These are phyloP conservation scores for Cataglyphis rosenhaueri DNA, from an alignment of 2,888 invertebrate genomes.

Conservation along the genomic window DNA sequence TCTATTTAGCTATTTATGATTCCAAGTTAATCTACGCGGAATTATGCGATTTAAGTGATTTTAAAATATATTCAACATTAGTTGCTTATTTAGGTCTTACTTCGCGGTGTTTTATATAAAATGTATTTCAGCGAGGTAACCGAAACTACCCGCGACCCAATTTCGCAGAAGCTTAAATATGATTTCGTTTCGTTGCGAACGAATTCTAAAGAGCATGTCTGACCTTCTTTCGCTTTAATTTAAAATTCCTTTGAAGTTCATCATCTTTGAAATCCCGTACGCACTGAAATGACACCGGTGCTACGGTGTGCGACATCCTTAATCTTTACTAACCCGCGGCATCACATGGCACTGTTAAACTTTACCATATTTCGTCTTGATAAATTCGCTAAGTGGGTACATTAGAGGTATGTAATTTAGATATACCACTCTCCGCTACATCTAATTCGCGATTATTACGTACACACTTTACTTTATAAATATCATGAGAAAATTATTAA, in stretches of 20 bases:
- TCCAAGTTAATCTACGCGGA: constrained; percentile 18
- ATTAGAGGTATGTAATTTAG: constrained; percentile 40
- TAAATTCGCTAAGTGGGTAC: constrained; percentile 38
- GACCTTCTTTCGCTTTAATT: constrained; percentile 45
- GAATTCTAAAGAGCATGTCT: constrained; percentile 4
- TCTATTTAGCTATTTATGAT: constrained; percentile 6
- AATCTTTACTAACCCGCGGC: constrained; percentile 43
- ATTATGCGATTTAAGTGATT: constrained; percentile 36
- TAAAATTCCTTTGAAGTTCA: constrained; percentile 37
- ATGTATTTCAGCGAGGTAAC: neutral
- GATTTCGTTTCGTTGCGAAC: constrained; percentile 1
- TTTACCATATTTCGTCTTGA: constrained; percentile 46
- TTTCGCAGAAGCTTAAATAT: constrained; percentile 33
- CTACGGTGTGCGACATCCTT: constrained; percentile 29
- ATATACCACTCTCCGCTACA: neutral
- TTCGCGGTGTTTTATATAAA: constrained; percentile 29
- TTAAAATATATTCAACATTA: constrained; percentile 21
- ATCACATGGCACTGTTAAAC: constrained; percentile 46
- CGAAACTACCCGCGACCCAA: constrained; percentile 26
- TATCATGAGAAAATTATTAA: neutral
- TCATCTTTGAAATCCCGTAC: constrained; percentile 15
- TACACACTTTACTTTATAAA: neutral
- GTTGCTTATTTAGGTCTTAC: constrained; percentile 16
- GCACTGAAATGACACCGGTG: neutral
- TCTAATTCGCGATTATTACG: neutral